phyloP scores from a whole-genome alignment of 37 sponge, comb jelly and placozoan species.

The Theonella swinhoei region DNA sequence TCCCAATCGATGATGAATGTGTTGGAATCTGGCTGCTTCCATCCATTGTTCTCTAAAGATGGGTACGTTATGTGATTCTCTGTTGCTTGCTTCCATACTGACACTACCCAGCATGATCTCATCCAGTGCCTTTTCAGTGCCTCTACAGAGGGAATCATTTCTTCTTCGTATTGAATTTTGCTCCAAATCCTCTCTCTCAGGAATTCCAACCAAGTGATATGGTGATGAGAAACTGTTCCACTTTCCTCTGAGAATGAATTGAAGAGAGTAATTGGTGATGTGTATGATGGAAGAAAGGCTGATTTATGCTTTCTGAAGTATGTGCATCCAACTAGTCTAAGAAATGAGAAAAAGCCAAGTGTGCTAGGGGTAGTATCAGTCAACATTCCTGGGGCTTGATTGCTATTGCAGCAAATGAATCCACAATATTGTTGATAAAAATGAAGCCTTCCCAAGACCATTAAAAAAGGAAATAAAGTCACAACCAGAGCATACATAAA shows the following conservation, averaged over 20 bases:
- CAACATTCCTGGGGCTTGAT: neutral
- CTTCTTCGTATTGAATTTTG: constrained; percentile 26
- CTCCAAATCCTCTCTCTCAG: too few species aligned
- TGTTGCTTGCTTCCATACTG: constrained; percentile 32
- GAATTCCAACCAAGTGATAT: constrained; percentile 19
- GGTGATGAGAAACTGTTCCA: neutral
- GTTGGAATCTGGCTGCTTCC: constrained; percentile 8
- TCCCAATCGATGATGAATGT: constrained; percentile 32
- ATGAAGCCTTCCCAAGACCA: constrained; percentile 24
- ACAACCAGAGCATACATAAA: constrained; percentile 30
- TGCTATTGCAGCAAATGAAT: constrained; percentile 1
- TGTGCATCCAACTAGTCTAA: constrained; percentile 1
- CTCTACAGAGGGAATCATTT: constrained; percentile 27
- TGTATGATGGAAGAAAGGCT: constrained; percentile 7
- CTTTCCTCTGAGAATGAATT: neutral
- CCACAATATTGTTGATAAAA: constrained; percentile 6
- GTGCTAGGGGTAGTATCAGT: neutral
- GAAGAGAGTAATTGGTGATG: neutral
- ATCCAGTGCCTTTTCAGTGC: constrained; percentile 25
- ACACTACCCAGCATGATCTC: constrained; percentile 18
- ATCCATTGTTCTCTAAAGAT: neutral
- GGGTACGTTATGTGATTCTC: constrained; percentile 1
- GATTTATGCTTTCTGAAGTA: constrained; percentile 38
- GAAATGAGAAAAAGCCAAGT: constrained; percentile 8
- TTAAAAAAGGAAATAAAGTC: constrained; percentile 38